Conservation (phyloP, 2,888 invertebrate genomes). For the Tenthredo livida region DNA sequence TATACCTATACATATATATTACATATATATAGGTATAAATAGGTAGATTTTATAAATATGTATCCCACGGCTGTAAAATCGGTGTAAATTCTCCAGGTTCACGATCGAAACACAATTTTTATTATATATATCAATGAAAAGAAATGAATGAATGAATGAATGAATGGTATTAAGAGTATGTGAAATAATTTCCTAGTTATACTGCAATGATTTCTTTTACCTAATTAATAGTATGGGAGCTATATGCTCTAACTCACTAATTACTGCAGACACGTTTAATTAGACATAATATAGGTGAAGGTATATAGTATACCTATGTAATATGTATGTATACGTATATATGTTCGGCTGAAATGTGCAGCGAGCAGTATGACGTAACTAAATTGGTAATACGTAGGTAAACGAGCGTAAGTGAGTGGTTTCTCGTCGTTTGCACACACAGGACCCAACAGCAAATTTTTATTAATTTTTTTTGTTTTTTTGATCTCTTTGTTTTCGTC, state of each 20-base stretch:
- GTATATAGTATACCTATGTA: not conserved
- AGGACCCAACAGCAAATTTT: not conserved
- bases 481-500: not conserved
- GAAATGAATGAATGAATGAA: not conserved
- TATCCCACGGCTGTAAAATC: no score
- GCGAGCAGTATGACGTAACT: not conserved
- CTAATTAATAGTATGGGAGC: not conserved
- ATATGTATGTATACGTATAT: not conserved
- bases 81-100: no score
- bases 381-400: slow-evolving; percentile 7
- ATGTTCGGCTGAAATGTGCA: not conserved
- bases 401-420: not conserved
- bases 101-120: no score
- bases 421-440: not conserved
- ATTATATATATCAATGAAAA: not conserved
- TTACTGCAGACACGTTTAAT: slow-evolving; percentile 6
- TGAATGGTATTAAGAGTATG: not conserved
- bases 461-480: not conserved
- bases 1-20: not conserved
- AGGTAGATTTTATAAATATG: not conserved
- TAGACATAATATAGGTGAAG: not conserved
- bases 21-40: not conserved
- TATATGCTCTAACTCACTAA: not conserved
- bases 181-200: not conserved
- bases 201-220: not conserved